These are phyloP conservation scores for Elysia crispata DNA, from an alignment of 2,888 invertebrate genomes.

Conservation along the genomic window DNA sequence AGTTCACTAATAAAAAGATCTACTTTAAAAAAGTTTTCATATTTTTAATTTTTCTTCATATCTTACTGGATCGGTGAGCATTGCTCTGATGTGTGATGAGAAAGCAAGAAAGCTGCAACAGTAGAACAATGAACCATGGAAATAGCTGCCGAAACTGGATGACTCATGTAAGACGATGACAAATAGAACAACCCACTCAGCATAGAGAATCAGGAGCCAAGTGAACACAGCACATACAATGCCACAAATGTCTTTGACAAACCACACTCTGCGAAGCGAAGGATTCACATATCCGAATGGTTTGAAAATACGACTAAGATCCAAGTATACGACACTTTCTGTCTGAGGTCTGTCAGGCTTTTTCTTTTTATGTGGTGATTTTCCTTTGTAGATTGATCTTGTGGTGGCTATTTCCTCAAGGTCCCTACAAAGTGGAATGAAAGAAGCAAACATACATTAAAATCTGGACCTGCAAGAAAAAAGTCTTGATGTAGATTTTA, in stretches of 20 bases:
- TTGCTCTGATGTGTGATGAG: slow-evolving; percentile 88
- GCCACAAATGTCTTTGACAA: slow-evolving; percentile 90
- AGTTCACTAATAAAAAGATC: too few species aligned
- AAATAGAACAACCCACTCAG: slow-evolving; percentile 89
- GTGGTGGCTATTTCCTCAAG: slow-evolving; percentile 44
- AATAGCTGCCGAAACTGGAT: slow-evolving; percentile 80
- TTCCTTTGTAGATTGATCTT: slow-evolving; percentile 39
- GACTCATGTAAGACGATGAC: slow-evolving; percentile 89
- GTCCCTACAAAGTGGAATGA: slow-evolving; percentile 18
- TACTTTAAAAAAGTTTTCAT: too few species aligned
- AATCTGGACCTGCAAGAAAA: too few species aligned
- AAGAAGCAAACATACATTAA: too few species aligned
- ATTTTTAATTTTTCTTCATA: too few species aligned
- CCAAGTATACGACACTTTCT: slow-evolving; percentile 68
- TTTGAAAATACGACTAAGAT: slow-evolving; percentile 70
- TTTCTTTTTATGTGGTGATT: slow-evolving; percentile 44
- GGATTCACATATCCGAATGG: slow-evolving; percentile 62
- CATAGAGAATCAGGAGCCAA: slow-evolving; percentile 89
- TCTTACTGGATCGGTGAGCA: slow-evolving; percentile 91
- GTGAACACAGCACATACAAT: slow-evolving; percentile 89
- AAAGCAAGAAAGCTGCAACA: slow-evolving; percentile 85
- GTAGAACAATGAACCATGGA: slow-evolving; percentile 89
- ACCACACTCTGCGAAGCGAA: slow-evolving; percentile 79
- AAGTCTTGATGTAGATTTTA: too few species aligned
- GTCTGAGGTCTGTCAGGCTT: slow-evolving; percentile 56